phyloP scores from a whole-genome alignment of 1,140 invertebrate genomes.

The Drosophila kikkawai region DNA sequence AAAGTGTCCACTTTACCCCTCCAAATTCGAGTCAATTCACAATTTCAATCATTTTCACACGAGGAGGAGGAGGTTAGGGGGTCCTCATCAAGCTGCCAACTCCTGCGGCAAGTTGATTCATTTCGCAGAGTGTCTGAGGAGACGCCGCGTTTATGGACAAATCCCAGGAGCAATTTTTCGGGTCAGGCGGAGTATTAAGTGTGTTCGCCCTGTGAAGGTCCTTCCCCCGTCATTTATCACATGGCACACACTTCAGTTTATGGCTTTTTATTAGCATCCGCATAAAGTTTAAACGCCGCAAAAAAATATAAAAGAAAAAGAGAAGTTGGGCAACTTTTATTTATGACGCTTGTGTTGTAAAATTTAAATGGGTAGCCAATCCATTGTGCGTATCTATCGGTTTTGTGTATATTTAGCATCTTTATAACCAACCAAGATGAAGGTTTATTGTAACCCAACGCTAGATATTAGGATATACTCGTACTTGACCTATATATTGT shows the following conservation, averaged over 20 bases:
- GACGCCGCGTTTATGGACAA: slow-evolving; percentile 44
- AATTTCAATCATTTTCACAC: slow-evolving; percentile 27
- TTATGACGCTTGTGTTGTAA: slow-evolving; percentile 38
- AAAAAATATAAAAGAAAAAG: slow-evolving; percentile 3
- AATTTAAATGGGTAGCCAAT: slow-evolving; percentile 24
- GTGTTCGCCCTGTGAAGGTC: background rate
- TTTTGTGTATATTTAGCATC: slow-evolving; percentile 10
- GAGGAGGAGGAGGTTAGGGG: background rate
- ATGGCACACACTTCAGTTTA: slow-evolving; percentile 46
- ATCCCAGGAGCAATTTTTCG: slow-evolving; percentile 53
- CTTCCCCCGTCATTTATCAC: slow-evolving; percentile 38
- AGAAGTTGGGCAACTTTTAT: background rate
- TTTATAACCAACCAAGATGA: slow-evolving; percentile 20
- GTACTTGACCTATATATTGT: no score
- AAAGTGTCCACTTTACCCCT: background rate
- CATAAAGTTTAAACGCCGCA: slow-evolving; percentile 34
- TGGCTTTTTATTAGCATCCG: slow-evolving; percentile 46
- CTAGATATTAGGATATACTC: background rate
- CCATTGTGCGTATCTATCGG: slow-evolving; percentile 16
- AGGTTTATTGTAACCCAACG: slow-evolving; percentile 33
- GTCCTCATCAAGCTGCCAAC: slow-evolving; percentile 16
- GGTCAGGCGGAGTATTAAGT: slow-evolving; percentile 22
- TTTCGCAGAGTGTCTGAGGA: slow-evolving; percentile 44
- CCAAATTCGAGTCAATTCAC: slow-evolving; percentile 14
- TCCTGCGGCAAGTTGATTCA: slow-evolving; percentile 41